These are phyloP conservation scores for Gnathonemus echidnorhynchus DNA, from an alignment of 2,113 vertebrate species.

Conservation along the genomic window DNA sequence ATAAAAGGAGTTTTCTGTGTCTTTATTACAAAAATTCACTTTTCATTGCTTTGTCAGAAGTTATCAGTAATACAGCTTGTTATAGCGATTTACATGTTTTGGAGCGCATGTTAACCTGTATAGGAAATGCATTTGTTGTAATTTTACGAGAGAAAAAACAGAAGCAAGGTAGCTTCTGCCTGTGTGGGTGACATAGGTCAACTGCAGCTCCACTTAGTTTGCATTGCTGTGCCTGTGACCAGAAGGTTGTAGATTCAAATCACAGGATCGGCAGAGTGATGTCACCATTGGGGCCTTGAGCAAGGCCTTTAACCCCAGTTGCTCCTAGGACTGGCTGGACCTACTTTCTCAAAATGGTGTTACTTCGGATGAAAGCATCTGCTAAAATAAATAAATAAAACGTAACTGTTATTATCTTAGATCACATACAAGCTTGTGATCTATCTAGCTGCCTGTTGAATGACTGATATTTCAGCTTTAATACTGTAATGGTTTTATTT, in stretches of 20 bases:
- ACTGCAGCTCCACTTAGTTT: not conserved
- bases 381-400: not conserved
- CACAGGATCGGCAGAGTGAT: not conserved
- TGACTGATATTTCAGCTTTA: not conserved
- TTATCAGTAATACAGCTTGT: not conserved
- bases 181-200: not conserved
- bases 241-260: not conserved
- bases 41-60: not conserved
- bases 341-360: not conserved
- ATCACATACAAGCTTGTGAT: not conserved
- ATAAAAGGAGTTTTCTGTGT: not conserved
- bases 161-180: not conserved
- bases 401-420: not conserved
- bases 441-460: not conserved
- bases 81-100: not conserved
- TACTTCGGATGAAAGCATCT: not conserved
- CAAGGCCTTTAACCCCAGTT: not conserved
- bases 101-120: not conserved
- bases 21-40: not conserved
- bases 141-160: not conserved
- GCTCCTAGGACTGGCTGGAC: not conserved
- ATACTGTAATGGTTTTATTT: not conserved
- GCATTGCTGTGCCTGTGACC: not conserved
- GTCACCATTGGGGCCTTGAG: not conserved
- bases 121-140: not conserved